Conservation (phyloP, 2,888 invertebrate species). For the Alloplasta piceator region DNA sequence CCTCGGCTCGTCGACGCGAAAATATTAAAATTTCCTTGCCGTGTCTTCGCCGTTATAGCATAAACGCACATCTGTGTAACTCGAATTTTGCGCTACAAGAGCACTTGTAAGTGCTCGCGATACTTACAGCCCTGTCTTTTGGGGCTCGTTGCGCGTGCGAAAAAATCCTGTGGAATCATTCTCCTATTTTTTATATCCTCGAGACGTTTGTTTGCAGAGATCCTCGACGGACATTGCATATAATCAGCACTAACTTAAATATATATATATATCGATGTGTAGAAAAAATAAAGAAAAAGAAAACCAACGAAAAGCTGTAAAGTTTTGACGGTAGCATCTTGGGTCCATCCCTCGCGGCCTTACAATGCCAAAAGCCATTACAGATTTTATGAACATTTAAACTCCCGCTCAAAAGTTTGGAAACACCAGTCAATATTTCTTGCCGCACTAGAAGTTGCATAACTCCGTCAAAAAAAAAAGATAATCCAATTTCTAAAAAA, state of each 20-base stretch:
- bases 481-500: too few species aligned
- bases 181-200: conserved; percentile 42
- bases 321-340: conserved; percentile 20
- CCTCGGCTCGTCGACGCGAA: conserved; percentile 64
- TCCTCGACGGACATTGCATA: conserved; percentile 42
- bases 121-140: background rate
- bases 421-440: too few species aligned
- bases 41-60: conserved; percentile 67
- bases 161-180: conserved; percentile 41
- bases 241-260: conserved; percentile 7
- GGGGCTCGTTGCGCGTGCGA: conserved; percentile 32
- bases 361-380: conserved; percentile 29
- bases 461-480: too few species aligned
- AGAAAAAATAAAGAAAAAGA: conserved; percentile 6
- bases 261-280: background rate
- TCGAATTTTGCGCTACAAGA: conserved; percentile 21
- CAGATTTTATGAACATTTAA: conserved; percentile 15
- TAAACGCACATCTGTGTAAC: conserved; percentile 16
- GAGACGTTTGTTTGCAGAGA: conserved; percentile 58
- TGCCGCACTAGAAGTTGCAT: too few species aligned
- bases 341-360: conserved; percentile 37
- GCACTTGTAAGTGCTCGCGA: conserved; percentile 33
- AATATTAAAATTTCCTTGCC: conserved; percentile 78
- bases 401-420: too few species aligned
- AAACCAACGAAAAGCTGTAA: conserved; percentile 23